Conservation (phyloP, 2,797 vertebrate species). For the Aulostomus chinensis region DNA sequence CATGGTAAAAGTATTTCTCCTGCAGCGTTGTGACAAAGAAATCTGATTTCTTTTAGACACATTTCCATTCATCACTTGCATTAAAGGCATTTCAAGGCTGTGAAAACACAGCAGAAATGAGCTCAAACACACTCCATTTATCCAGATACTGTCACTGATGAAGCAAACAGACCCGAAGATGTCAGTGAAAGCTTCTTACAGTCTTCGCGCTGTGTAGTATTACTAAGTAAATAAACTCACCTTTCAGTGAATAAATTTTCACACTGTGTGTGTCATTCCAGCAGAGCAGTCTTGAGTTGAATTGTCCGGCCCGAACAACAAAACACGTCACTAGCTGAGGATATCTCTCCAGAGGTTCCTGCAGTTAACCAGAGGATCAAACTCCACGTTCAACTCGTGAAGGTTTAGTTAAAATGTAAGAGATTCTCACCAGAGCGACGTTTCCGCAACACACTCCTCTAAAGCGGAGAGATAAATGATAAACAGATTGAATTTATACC, state of each 20-base stretch:
- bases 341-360: conserved; percentile 1
- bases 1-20: too few species aligned
- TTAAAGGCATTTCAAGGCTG: too few species aligned
- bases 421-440: conserved; percentile 43
- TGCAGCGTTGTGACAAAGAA: too few species aligned
- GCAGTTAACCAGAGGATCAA: conserved; percentile 60
- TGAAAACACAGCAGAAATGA: too few species aligned
- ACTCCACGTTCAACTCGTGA: conserved; percentile 63
- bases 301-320: conserved; percentile 7
- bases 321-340: neutral
- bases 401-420: conserved; percentile 71
- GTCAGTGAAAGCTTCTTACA: neutral
- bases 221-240: conserved; percentile 43
- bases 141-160: neutral
- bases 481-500: too few species aligned
- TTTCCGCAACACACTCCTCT: conserved; percentile 16
- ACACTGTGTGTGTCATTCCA: conserved; percentile 14
- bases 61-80: too few species aligned
- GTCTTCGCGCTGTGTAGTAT: neutral
- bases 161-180: too few species aligned
- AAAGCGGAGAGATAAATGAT: too few species aligned
- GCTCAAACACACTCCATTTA: too few species aligned
- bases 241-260: conserved; percentile 27
- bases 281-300: neutral
- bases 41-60: too few species aligned